phyloP scores from a whole-genome alignment of 2,888 invertebrate genomes.

The Brenthis daphne region DNA sequence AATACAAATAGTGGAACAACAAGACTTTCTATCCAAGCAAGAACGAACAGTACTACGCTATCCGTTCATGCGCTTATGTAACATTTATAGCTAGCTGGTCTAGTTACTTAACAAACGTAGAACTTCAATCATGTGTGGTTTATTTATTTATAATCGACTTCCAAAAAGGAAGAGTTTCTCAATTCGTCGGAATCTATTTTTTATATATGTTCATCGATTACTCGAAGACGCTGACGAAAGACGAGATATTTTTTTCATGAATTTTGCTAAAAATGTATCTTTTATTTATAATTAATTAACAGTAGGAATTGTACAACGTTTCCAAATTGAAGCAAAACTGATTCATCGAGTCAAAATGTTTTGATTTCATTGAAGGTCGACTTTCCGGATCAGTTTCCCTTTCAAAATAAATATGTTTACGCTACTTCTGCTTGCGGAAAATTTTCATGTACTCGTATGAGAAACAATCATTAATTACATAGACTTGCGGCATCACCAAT shows the following conservation, averaged over 20 bases:
- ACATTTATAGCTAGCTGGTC: constrained; percentile 20
- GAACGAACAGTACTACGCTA: constrained; percentile 13
- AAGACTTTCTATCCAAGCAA: constrained; percentile 26
- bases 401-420: background rate
- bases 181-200: too few relatives aligned
- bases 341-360: too few relatives aligned
- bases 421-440: constrained; percentile 26
- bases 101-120: constrained; percentile 18
- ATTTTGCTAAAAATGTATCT: too few relatives aligned
- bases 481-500: constrained; percentile 39
- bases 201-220: too few relatives aligned
- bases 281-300: too few relatives aligned
- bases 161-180: too few relatives aligned
- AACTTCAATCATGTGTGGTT: background rate
- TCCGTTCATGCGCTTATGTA: constrained; percentile 30
- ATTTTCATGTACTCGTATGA: constrained; percentile 33
- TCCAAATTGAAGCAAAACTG: too few relatives aligned
- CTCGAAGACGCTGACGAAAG: too few relatives aligned
- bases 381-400: background rate
- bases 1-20: constrained; percentile 11
- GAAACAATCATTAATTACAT: constrained; percentile 33
- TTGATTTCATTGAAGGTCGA: background rate
- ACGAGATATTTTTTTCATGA: too few relatives aligned
- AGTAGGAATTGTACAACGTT: too few relatives aligned
- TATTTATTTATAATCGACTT: background rate